phyloP scores from a whole-genome alignment of 2,797 vertebrate species.

The Cheirogaleus major region DNA sequence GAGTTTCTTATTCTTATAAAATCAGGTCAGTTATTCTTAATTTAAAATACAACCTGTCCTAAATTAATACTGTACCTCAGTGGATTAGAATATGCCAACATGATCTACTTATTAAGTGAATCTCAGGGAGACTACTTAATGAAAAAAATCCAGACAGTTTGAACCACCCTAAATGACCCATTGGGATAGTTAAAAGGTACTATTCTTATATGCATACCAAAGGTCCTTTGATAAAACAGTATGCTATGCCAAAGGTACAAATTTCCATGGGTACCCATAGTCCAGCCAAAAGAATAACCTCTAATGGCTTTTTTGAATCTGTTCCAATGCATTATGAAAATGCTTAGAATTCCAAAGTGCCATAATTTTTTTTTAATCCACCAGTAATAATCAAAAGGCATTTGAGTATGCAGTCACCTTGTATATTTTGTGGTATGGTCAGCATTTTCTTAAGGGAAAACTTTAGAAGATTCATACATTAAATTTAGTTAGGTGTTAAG shows the following conservation, averaged over 20 bases:
- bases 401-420: slow-evolving; percentile 57
- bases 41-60: slow-evolving; percentile 62
- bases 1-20: slow-evolving; percentile 26
- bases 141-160: neutral
- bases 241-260: slow-evolving; percentile 55
- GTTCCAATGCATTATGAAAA: slow-evolving; percentile 79
- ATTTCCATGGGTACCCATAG: slow-evolving; percentile 64
- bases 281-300: slow-evolving; percentile 74
- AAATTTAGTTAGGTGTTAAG: slow-evolving; percentile 43
- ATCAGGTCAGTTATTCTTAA: slow-evolving; percentile 46
- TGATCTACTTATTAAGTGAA: slow-evolving; percentile 52
- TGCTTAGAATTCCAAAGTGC: slow-evolving; percentile 74
- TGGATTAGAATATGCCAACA: slow-evolving; percentile 26
- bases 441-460: slow-evolving; percentile 4
- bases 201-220: slow-evolving; percentile 1
- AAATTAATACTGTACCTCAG: slow-evolving; percentile 39
- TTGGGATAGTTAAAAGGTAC: slow-evolving; percentile 3
- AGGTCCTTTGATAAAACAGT: slow-evolving; percentile 49
- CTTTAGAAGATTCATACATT: slow-evolving; percentile 16
- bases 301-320: slow-evolving; percentile 83
- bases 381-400: slow-evolving; percentile 74
- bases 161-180: neutral
- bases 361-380: slow-evolving; percentile 62
- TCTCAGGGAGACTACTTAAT: slow-evolving; percentile 28
- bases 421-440: neutral